Base-by-base conservation (phyloP, 1,140 invertebrate genomes). In the Mizuhopecten yessoensis region DNA sequence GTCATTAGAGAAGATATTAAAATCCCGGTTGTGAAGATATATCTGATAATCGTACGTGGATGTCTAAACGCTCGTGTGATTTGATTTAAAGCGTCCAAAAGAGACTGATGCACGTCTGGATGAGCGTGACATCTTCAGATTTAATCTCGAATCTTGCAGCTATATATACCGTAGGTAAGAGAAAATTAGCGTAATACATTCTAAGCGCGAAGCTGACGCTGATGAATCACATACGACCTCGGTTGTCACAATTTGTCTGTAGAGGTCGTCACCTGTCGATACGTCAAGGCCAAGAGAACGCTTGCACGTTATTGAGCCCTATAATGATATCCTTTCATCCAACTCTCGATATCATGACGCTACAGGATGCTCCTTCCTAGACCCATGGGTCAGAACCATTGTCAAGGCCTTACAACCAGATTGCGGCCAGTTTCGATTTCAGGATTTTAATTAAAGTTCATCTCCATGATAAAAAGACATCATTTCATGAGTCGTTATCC, bases 381-480 rank as follows among this genome's bases (percentile, higher is more conserved):
- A 29, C 57, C 1, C 3, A n/a, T 75, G 57, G 57, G 57, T 75
- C n/a, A 75, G 57, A 75, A 29, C 17, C 57, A 75, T 75, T n/a
- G 57, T 29, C n/a, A n/a, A 75, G 2, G 57, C 9, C 1, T 5
- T 29, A 29, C 57, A 75, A 11, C 57, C 57, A 75, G 57, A 75
- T 75, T 75, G 57, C 9, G 57, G 11, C 23, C 29, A 75, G 57
- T 75, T 75, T 75, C 57, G 57, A 75, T 75, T 75, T 75, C 57
- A 29, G 57, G 57, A n/a, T 75, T 75, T 75, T 75, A 75, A 75
- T 75, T 75, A 75, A 75, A 75, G 57, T 75, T 75, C 57, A 75
- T 75, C 57, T 75, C n/a, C n/a, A 11, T 29, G 57, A 75, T 75
- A n/a, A 75, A 75, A 75, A 20, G 13, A 17, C n/a, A 29, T 29